Evolutionary conservation across 2,888 invertebrate species (phyloP).

Genomic region (Stenolophus ochropezus): DNA sequence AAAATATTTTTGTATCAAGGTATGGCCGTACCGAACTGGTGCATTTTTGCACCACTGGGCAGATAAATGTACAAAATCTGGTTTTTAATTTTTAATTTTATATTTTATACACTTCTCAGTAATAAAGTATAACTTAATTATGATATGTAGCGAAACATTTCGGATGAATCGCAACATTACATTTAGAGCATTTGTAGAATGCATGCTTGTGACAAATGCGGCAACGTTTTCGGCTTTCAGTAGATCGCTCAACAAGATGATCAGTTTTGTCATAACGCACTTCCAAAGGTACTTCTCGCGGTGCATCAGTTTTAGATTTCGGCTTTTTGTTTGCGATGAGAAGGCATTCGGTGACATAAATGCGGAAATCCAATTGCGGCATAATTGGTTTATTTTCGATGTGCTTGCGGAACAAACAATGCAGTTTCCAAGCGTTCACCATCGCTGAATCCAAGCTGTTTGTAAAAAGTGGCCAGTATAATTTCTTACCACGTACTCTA

Average conservation of each 20-base stretch:
- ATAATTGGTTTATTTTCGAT: too few species aligned
- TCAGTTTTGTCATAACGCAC: not conserved
- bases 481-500: slow-evolving; percentile 26
- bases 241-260: not conserved
- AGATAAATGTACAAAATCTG: too few species aligned
- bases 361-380: not conserved
- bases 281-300: not conserved
- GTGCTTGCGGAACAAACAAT: slow-evolving; percentile 1
- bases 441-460: slow-evolving; percentile 6
- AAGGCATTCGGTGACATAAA: not conserved
- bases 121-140: too few species aligned
- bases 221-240: not conserved
- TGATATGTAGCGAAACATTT: not conserved
- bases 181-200: not conserved
- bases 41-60: too few species aligned
- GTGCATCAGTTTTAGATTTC: too few species aligned
- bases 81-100: too few species aligned
- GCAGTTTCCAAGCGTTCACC: slow-evolving; percentile 13
- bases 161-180: not conserved
- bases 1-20: too few species aligned
- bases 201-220: not conserved
- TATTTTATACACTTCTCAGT: too few species aligned
- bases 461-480: slow-evolving; percentile 8
- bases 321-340: too few species aligned
- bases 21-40: too few species aligned